Evolutionary conservation across 2,113 vertebrate species (phyloP).

Genomic region (Chiloscyllium plagiosum): DNA sequence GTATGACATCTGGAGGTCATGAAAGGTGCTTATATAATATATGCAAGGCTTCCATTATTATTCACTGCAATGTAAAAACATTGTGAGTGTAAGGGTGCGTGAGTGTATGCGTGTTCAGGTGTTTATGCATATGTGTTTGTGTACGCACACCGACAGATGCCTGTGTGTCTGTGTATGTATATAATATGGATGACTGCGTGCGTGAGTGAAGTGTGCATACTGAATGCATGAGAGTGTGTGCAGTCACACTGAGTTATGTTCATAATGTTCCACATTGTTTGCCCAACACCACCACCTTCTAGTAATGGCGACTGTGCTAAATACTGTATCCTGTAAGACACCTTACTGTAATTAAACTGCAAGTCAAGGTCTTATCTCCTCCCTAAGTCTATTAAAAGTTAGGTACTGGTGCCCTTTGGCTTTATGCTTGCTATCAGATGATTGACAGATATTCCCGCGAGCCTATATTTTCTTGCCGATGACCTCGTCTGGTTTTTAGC

Average conservation of each 20-base stretch:
- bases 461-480: neutral
- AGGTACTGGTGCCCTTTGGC: neutral
- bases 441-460: slow-evolving; percentile 1
- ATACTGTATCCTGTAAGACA: neutral
- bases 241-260: neutral
- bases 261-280: neutral
- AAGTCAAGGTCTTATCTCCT: neutral
- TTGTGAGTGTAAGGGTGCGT: neutral
- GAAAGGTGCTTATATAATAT: neutral
- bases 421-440: neutral
- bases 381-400: slow-evolving; percentile 1
- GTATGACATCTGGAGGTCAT: neutral
- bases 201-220: neutral
- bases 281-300: neutral
- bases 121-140: neutral
- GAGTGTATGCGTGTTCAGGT: neutral
- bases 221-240: neutral
- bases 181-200: neutral
- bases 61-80: neutral
- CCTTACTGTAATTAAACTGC: neutral
- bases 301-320: neutral
- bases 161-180: neutral
- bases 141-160: neutral
- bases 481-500: neutral
- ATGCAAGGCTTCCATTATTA: neutral